Conservation (phyloP, 2,888 invertebrate genomes). For the Melanostoma mellinum region DNA sequence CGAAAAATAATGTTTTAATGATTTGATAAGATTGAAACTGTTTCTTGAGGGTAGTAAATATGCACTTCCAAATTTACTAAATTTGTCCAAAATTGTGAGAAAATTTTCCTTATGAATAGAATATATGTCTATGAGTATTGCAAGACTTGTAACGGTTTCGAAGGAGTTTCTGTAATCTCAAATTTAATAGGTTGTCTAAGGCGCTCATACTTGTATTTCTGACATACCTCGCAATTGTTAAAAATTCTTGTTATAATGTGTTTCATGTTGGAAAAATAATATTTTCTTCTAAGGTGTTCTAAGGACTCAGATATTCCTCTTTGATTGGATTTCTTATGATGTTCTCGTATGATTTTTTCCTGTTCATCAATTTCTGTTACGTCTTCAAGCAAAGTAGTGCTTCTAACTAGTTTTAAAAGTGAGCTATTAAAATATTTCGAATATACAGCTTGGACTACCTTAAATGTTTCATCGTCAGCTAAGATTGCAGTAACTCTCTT, state of each 20-base stretch:
- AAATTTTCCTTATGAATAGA: no score
- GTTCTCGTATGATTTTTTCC: constrained; percentile 22
- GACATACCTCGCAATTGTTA: constrained; percentile 52
- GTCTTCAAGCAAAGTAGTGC: constrained; percentile 4
- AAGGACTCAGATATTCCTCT: constrained; percentile 37
- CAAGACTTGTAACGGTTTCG: no score
- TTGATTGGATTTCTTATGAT: constrained; percentile 35
- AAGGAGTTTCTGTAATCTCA: no score
- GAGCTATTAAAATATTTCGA: constrained; percentile 43
- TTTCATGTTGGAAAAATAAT: constrained; percentile 57
- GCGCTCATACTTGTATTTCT: constrained; percentile 2
- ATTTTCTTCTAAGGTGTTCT: constrained; percentile 32
- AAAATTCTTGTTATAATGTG: constrained; percentile 28
- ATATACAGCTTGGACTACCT: constrained; percentile 60
- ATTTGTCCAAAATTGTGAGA: no score
- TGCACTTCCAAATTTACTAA: no score
- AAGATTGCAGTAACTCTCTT: constrained; percentile 66
- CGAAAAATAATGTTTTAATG: constrained; percentile 34
- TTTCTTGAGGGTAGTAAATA: constrained; percentile 20
- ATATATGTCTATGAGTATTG: no score
- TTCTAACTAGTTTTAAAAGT: constrained; percentile 19
- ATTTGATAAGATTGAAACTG: constrained; percentile 47
- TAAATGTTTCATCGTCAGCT: constrained; percentile 69
- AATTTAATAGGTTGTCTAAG: no score
- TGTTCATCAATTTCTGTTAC: constrained; percentile 22